These are phyloP conservation scores for Orcinus orca DNA, from an alignment of 2,113 vertebrate genomes.

Conservation along the genomic window DNA sequence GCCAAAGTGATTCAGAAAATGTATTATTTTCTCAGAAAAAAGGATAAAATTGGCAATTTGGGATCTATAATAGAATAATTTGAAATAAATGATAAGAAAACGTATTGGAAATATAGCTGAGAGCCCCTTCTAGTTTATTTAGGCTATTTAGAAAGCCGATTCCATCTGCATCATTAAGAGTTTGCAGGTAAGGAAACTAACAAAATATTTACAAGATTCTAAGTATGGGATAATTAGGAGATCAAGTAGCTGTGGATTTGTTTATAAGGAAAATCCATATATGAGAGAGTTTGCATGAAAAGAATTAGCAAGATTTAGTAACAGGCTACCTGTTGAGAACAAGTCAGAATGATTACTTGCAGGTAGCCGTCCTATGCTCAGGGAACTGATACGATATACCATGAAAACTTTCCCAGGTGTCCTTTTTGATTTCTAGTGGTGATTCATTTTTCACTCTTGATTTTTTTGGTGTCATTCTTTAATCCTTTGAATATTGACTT, in stretches of 20 bases:
- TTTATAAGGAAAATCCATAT: not conserved
- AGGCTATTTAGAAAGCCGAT: not conserved
- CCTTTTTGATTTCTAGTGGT: not conserved
- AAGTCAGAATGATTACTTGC: not conserved
- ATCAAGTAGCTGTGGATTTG: not conserved
- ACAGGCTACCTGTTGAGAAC: not conserved
- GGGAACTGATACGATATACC: not conserved
- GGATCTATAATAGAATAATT: not conserved
- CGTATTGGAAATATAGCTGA: not conserved
- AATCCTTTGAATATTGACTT: not conserved
- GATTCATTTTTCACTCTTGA: not conserved
- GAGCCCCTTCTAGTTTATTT: not conserved
- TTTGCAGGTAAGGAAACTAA: not conserved
- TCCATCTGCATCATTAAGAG: not conserved
- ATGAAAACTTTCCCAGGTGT: not conserved
- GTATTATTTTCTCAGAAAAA: not conserved
- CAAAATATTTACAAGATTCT: conserved; percentile 2
- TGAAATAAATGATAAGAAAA: not conserved
- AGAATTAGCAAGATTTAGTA: not conserved
- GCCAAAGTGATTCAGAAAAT: not conserved
- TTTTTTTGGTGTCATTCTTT: not conserved
- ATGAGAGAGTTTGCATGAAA: not conserved
- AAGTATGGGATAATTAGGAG: not conserved
- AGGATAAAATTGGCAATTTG: not conserved
- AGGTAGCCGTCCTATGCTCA: not conserved